Percentiles rank a stretch among this genome's conserved stretches.
Conservation (phyloP, 1,140 invertebrate genomes). For the Bombus turneri region DNA sequence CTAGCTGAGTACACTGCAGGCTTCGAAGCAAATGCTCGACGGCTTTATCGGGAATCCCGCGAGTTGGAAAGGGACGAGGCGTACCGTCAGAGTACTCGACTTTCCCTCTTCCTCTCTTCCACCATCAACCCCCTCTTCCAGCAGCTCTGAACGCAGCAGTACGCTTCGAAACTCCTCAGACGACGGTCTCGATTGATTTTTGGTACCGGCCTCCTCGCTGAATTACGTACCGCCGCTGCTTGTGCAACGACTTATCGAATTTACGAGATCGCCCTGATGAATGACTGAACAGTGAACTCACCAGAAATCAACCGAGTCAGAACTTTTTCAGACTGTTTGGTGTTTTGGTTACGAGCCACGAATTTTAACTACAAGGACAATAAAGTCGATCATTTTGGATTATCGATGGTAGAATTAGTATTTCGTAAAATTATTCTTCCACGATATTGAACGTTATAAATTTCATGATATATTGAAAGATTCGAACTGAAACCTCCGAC, state of each 20-base stretch:
- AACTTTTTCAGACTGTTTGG: too few relatives aligned
- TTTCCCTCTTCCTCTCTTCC: constrained; percentile 11
- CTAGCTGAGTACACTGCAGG: constrained; percentile 56
- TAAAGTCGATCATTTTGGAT: too few relatives aligned
- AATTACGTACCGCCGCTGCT: constrained; percentile 37
- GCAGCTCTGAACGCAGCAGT: constrained; percentile 29
- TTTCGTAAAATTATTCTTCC: too few relatives aligned
- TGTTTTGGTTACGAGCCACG: too few relatives aligned
- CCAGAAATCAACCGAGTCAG: too few relatives aligned
- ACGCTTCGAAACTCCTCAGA: constrained; percentile 46
- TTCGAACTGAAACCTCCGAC: too few relatives aligned
- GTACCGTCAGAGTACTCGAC: constrained; percentile 58
- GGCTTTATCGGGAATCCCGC: constrained; percentile 63
- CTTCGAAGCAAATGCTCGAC: constrained; percentile 62
- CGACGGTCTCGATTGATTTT: constrained; percentile 57
- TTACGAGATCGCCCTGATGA: background rate
- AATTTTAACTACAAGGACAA: too few relatives aligned
- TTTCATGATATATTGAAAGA: too few relatives aligned
- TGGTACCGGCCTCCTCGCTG: constrained; percentile 26
- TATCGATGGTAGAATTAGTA: too few relatives aligned
- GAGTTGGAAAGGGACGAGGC: constrained; percentile 47
- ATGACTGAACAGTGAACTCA: background rate
- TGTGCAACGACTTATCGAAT: constrained; percentile 24
- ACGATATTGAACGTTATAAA: too few relatives aligned
- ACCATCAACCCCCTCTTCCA: constrained; percentile 23